Conservation (phyloP, 2,797 vertebrate species). For the Tachyglossus aculeatus region DNA sequence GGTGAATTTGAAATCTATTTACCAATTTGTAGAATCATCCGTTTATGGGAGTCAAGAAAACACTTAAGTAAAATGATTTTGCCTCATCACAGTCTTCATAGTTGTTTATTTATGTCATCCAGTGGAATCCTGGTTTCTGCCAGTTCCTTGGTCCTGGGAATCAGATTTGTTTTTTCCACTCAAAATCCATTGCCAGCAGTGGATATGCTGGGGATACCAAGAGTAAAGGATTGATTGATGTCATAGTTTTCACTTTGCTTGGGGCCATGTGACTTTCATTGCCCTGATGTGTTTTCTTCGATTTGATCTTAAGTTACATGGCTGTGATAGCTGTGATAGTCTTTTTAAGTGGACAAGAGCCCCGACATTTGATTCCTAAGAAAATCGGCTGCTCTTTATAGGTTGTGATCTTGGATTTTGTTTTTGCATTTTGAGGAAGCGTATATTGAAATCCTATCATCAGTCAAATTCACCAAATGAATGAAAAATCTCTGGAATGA, state of each 20-base stretch:
- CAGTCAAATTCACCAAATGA: conserved; percentile 43
- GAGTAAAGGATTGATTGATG: conserved; percentile 33
- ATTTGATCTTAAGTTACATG: conserved; percentile 57
- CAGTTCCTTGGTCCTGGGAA: conserved; percentile 51
- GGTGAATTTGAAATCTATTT: conserved; percentile 65
- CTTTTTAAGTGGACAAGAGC: conserved; percentile 43
- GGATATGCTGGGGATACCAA: conserved; percentile 57
- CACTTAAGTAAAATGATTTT: conserved; percentile 50
- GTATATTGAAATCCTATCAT: conserved; percentile 50
- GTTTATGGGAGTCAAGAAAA: conserved; percentile 58
- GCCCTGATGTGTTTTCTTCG: conserved; percentile 47
- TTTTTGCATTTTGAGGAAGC: conserved; percentile 51
- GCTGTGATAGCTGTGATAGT: conserved; percentile 41
- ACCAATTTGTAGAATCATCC: conserved; percentile 35
- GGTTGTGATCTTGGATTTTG: conserved; percentile 47
- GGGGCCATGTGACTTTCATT: conserved; percentile 56
- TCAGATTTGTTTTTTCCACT: conserved; percentile 42
- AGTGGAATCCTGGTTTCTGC: conserved; percentile 50
- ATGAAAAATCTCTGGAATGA: conserved; percentile 43
- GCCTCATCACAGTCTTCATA: conserved; percentile 46
- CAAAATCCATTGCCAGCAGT: conserved; percentile 65
- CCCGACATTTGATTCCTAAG: conserved; percentile 26
- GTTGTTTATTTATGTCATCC: conserved; percentile 43
- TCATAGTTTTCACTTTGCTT: conserved; percentile 18
- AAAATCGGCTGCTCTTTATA: conserved; percentile 64